phyloP scores from a whole-genome alignment of 2,888 invertebrate genomes.

The Notodonta ziczac region DNA sequence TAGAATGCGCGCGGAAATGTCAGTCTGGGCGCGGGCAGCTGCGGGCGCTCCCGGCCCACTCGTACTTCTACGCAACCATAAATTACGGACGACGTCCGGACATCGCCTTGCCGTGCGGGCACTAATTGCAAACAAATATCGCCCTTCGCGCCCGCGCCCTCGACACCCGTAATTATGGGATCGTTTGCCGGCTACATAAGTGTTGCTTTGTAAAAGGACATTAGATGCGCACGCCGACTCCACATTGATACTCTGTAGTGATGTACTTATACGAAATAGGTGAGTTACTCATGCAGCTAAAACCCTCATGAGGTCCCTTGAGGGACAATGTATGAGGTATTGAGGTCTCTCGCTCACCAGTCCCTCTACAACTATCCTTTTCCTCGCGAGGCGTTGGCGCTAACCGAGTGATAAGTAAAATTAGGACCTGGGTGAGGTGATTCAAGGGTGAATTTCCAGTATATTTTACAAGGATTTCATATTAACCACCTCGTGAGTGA shows the following conservation, averaged over 20 bases:
- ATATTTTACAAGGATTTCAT: no score
- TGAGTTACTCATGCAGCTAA: no score
- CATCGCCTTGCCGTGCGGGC: slow-evolving; percentile 65
- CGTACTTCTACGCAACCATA: slow-evolving; percentile 58
- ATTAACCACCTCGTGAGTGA: no score
- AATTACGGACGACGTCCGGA: slow-evolving; percentile 63
- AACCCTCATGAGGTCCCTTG: no score
- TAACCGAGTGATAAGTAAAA: no score
- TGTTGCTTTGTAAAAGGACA: slow-evolving; percentile 55
- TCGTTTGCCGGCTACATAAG: slow-evolving; percentile 50
- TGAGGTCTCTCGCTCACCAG: no score
- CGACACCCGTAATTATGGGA: slow-evolving; percentile 59
- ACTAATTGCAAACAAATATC: slow-evolving; percentile 75
- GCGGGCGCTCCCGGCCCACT: slow-evolving; percentile 51
- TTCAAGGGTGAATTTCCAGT: no score
- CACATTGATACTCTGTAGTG: slow-evolving; percentile 34
- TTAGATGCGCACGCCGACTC: slow-evolving; percentile 39
- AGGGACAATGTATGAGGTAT: no score
- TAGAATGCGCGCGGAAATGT: slow-evolving; percentile 65
- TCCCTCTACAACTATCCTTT: no score
- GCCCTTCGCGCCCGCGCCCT: slow-evolving; percentile 61
- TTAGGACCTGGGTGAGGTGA: no score
- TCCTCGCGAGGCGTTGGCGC: no score
- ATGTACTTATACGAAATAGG: no score
- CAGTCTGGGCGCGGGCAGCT: slow-evolving; percentile 60